Evolutionary conservation across 1,140 invertebrate genomes (phyloP), one percentile per base, ranked within the genome.

Genomic region (Drosophila busckii): DNA sequence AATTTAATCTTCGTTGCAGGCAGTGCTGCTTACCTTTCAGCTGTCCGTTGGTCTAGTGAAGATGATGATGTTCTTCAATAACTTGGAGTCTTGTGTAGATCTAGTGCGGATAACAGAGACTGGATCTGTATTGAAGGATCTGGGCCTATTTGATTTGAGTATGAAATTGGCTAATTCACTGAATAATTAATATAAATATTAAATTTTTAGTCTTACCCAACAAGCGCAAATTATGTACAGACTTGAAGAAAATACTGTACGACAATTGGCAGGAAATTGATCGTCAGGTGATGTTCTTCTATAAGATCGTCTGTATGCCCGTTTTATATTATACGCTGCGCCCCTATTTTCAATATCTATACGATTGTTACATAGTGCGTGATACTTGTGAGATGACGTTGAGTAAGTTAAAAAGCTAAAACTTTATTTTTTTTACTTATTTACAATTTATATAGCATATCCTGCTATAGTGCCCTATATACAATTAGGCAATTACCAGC

Each of bases 281-380:
- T 70, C 31, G 32, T 0, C 75, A 82, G 41, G 75, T 82, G 0
- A 82, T 82, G 69, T 83, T 82, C 22, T 82, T 82, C 17, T 82
- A 62, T 9, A 82, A 66, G 34, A 62, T 82, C 6, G 75, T 82
- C 15, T 66, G 55, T 25, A 75, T 82, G 76, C 75, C 75, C 1
- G 75, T 82, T 1, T 7, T 75, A 0, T 82, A 70, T 6, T 82
- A 82, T 19, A 46, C 32, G 0, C 4, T 70, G 32, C 35, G 75
- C 8, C 75, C 75, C 1, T 82, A 75, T 28, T 82, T 70, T 38
- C 75, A 82, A 35, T 82, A 82, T 2, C 35, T 82, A 0, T 75
- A 49, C 12, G 69, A 82, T 22, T 82, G 75, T 10, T 82, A 75
- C 31, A 32, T 82, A 1, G 13, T 62, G 1, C 19, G 46, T 19